Percentiles rank a stretch among this genome's conserved stretches.
phyloP scores from a whole-genome alignment of 1,140 invertebrate species.

The Drosophila miranda region DNA sequence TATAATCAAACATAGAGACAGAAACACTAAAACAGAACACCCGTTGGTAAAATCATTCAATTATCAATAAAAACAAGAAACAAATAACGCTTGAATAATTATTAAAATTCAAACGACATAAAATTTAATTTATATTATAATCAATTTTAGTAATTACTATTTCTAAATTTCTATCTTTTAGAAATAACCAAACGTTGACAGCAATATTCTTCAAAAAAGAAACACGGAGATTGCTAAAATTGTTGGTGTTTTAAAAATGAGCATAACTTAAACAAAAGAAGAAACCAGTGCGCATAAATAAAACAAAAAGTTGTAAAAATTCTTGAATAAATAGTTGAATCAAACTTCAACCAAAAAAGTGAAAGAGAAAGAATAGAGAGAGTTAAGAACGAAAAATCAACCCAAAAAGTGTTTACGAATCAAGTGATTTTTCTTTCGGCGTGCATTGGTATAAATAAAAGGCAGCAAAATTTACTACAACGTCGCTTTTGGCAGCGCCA shows the following conservation, averaged over 20 bases:
- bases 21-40: too few relatives aligned
- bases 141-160: neutral
- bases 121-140: neutral
- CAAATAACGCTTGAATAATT: too few relatives aligned
- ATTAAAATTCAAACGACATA: neutral
- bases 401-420: slow-evolving; percentile 15
- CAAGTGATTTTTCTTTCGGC: slow-evolving; percentile 39
- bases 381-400: slow-evolving; percentile 13
- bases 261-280: slow-evolving; percentile 38
- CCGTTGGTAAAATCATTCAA: too few relatives aligned
- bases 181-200: slow-evolving; percentile 35
- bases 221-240: neutral
- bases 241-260: slow-evolving; percentile 42
- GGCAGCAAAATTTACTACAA: slow-evolving; percentile 72
- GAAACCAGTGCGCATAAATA: slow-evolving; percentile 23
- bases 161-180: slow-evolving; percentile 10
- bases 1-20: too few relatives aligned
- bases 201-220: slow-evolving; percentile 14
- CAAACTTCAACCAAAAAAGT: slow-evolving; percentile 23
- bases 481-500: slow-evolving; percentile 48
- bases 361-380: slow-evolving; percentile 15
- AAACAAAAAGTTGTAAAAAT: slow-evolving; percentile 17
- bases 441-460: slow-evolving; percentile 53
- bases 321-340: slow-evolving; percentile 7
- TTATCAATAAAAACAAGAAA: too few relatives aligned